phyloP scores from a whole-genome alignment of 2,113 vertebrate species.

The Manacus vitellinus region DNA sequence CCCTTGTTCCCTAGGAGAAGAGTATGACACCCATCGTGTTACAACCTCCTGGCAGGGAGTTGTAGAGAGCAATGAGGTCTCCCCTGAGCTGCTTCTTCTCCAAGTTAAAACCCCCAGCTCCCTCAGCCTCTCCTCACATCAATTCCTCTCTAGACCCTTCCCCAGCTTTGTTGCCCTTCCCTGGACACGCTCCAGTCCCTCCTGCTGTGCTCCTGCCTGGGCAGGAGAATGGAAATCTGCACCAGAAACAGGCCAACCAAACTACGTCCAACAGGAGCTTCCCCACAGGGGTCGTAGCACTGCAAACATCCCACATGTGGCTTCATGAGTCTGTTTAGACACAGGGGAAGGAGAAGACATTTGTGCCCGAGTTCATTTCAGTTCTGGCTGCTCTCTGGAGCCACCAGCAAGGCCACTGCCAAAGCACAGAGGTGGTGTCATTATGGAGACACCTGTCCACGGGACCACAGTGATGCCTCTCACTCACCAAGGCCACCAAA shows the following conservation, averaged over 20 bases:
- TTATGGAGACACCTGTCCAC: background rate
- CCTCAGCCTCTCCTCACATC: background rate
- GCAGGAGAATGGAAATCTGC: background rate
- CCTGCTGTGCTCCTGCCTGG: background rate
- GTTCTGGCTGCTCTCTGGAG: background rate
- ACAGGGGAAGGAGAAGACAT: background rate
- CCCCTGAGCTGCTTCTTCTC: background rate
- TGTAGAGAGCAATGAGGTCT: background rate
- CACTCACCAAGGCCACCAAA: background rate
- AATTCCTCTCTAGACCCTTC: background rate
- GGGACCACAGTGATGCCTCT: background rate
- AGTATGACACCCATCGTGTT: background rate
- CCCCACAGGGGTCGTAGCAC: rapidly evolving
- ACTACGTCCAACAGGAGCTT: background rate
- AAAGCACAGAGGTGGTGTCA: background rate
- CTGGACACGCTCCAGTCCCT: background rate
- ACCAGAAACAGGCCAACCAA: background rate
- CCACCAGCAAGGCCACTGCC: constrained; percentile 11
- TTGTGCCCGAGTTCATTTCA: background rate
- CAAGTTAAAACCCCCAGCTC: background rate
- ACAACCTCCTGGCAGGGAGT: background rate
- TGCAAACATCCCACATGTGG: background rate
- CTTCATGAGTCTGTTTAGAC: background rate
- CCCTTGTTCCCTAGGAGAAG: background rate
- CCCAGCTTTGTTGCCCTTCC: background rate